Evolutionary conservation across 2,797 vertebrate genomes (phyloP).

Genomic region (Nothura maculosa): DNA sequence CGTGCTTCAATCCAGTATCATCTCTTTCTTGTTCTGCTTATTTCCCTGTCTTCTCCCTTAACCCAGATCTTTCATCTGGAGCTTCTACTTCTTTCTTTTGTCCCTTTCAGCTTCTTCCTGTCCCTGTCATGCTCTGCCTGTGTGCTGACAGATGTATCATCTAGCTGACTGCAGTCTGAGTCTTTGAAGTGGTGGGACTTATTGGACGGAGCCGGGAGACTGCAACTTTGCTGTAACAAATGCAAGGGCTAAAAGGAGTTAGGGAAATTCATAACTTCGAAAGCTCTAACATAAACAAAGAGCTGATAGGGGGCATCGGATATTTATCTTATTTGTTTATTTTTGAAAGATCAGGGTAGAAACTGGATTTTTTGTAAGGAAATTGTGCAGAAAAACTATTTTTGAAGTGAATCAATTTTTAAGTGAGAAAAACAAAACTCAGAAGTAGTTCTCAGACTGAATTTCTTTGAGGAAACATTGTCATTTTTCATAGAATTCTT

Average conservation of each 20-base stretch:
- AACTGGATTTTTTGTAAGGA: conserved; percentile 25
- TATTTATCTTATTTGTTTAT: conserved; percentile 27
- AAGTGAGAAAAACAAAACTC: neutral
- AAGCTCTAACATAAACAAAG: conserved; percentile 19
- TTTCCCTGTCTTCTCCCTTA: neutral
- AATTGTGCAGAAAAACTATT: neutral
- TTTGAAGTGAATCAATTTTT: neutral
- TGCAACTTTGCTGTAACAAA: conserved; percentile 21
- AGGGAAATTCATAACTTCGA: conserved; percentile 40
- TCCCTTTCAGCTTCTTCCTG: neutral
- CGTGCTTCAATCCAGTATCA: fast-evolving
- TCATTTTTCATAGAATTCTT: neutral
- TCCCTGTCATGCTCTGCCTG: fast-evolving
- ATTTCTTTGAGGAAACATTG: neutral
- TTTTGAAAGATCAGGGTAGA: neutral
- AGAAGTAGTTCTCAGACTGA: neutral
- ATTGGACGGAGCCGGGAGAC: conserved; percentile 1
- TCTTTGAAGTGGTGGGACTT: neutral
- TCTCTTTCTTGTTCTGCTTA: neutral
- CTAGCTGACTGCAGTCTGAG: neutral
- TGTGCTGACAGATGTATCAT: neutral
- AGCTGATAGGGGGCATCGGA: neutral
- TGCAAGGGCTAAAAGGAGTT: conserved; percentile 23
- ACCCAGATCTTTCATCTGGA: neutral
- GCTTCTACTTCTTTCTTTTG: neutral